Conservation (phyloP, 2,888 invertebrate genomes). For the Lordiphosa fenestrarum region DNA sequence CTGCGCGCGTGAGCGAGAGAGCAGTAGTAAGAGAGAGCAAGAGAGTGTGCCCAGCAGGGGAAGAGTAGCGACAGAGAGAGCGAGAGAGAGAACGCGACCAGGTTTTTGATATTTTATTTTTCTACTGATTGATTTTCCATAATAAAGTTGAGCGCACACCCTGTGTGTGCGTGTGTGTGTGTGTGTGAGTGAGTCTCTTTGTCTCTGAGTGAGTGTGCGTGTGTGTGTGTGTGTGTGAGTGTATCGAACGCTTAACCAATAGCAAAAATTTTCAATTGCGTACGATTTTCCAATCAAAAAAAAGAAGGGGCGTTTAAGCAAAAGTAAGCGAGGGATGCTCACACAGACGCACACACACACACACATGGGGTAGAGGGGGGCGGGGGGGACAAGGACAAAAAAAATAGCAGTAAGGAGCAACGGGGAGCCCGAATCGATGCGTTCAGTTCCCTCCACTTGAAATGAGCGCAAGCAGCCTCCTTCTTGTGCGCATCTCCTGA, state of each 20-base stretch:
- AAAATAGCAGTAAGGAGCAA: too few species aligned
- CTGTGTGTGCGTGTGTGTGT: slow-evolving; percentile 10
- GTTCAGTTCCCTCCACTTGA: slow-evolving; percentile 29
- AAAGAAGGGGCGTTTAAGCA: slow-evolving; percentile 40
- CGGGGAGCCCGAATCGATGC: slow-evolving; percentile 50
- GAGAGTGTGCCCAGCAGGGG: slow-evolving; percentile 6
- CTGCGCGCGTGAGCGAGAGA: slow-evolving; percentile 14
- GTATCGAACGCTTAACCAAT: slow-evolving; percentile 73
- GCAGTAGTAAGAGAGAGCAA: background rate
- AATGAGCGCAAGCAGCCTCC: slow-evolving; percentile 49
- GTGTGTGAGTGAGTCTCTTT: slow-evolving; percentile 2
- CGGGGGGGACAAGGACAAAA: too few species aligned
- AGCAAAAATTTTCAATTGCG: slow-evolving; percentile 73
- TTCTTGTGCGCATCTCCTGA: slow-evolving; percentile 77
- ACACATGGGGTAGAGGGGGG: too few species aligned
- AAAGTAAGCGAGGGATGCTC: slow-evolving; percentile 2
- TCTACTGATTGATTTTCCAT: slow-evolving; percentile 68
- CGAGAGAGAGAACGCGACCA: slow-evolving; percentile 16
- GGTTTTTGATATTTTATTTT: slow-evolving; percentile 21
- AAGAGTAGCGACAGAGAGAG: slow-evolving; percentile 3
- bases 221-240: slow-evolving; percentile 31
- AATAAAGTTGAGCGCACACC: slow-evolving; percentile 43
- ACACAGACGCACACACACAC: too few species aligned
- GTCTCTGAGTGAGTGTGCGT: slow-evolving; percentile 12
- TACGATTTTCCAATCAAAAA: slow-evolving; percentile 72